Conservation (phyloP, 2,888 invertebrate species). For the Lochmaea crataegi region DNA sequence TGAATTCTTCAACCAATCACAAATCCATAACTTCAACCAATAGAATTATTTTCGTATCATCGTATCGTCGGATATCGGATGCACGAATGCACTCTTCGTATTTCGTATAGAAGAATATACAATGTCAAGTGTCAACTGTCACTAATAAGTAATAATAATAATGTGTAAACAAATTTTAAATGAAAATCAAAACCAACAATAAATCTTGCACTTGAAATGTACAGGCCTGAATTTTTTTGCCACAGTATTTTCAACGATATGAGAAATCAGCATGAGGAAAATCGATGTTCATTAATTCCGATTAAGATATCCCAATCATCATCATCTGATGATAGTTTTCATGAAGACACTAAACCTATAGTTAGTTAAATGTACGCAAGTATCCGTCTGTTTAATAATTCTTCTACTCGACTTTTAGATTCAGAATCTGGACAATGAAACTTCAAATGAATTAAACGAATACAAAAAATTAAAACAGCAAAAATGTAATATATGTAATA, state of each 20-base stretch:
- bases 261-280: slow-evolving; percentile 20
- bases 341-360: slow-evolving; percentile 20
- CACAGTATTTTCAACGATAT: slow-evolving; percentile 41
- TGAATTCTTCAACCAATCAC: no score
- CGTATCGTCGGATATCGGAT: no score
- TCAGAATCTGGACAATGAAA: slow-evolving; percentile 19
- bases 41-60: no score
- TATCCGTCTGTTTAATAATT: neutral
- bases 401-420: slow-evolving; percentile 22
- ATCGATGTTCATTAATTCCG: slow-evolving; percentile 12
- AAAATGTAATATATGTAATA: slow-evolving; percentile 82
- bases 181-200: slow-evolving; percentile 9
- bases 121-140: slow-evolving; percentile 7
- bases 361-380: slow-evolving; percentile 5
- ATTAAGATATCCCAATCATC: slow-evolving; percentile 7
- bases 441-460: slow-evolving; percentile 42
- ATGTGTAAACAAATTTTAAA: slow-evolving; percentile 32
- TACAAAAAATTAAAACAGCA: slow-evolving; percentile 75
- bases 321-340: slow-evolving; percentile 22
- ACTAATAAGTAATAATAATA: neutral
- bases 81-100: no score
- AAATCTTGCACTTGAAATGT: slow-evolving; percentile 23
- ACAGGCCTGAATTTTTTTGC: slow-evolving; percentile 40
- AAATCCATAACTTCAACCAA: no score
- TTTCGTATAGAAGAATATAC: neutral